Percentiles rank a stretch among this genome's conserved stretches.
phyloP scores from a whole-genome alignment of 30 jellyfish, hydroid and myxozoan genomes.

The Chironex yamaguchii region DNA sequence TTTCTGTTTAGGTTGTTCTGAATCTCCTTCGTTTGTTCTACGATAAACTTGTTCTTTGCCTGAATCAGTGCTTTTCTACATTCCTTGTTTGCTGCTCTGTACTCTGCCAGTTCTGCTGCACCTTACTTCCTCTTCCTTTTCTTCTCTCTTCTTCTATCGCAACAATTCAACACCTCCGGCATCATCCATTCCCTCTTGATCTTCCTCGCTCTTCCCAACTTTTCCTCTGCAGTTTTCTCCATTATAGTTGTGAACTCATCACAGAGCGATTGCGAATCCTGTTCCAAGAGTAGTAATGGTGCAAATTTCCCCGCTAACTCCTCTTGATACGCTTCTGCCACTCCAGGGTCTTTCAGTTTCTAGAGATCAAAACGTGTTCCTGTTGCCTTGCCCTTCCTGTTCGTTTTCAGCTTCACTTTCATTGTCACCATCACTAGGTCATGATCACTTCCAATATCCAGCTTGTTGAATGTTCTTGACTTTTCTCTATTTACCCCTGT shows the following conservation, averaged over 20 bases:
- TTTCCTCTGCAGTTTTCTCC: background rate
- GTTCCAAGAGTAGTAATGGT: background rate
- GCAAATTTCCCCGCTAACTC: background rate
- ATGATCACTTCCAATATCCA: constrained; percentile 6
- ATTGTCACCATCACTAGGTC: background rate
- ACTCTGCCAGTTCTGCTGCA: background rate
- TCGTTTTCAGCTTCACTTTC: background rate
- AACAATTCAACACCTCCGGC: background rate
- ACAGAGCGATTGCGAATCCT: constrained; percentile 6
- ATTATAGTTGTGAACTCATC: background rate
- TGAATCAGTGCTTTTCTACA: background rate
- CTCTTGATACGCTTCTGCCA: background rate
- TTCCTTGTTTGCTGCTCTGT: background rate
- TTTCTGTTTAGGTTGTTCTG: background rate
- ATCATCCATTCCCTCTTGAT: constrained; percentile 14
- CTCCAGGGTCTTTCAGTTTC: too few species aligned
- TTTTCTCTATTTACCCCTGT: background rate
- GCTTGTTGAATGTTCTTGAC: background rate
- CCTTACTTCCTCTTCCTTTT: constrained; percentile 1
- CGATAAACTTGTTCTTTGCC: background rate
- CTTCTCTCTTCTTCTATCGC: background rate
- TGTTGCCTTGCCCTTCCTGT: background rate
- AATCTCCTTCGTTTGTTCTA: background rate
- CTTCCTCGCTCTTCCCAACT: background rate
- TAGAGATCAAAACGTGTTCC: background rate